Conservation (phyloP, 2,113 vertebrate genomes). For the Baryphthengus martii region DNA sequence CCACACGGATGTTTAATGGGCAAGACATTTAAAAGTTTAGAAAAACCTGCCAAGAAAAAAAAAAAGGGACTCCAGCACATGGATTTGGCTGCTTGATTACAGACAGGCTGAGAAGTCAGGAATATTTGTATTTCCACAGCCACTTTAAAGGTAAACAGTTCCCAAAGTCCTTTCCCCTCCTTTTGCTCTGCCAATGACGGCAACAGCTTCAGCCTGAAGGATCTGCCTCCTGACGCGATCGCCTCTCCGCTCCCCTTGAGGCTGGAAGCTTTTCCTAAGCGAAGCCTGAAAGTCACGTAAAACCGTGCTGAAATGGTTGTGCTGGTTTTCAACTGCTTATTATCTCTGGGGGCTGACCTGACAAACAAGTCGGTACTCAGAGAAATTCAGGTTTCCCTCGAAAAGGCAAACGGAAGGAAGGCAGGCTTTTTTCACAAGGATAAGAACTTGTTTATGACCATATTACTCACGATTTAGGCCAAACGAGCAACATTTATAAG, state of each 20-base stretch:
- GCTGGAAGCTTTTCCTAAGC: conserved; percentile 22
- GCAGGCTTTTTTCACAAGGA: not conserved
- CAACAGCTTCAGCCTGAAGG: not conserved
- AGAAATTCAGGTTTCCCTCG: conserved; percentile 36
- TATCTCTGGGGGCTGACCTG: conserved; percentile 37
- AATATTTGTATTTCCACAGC: conserved; percentile 59
- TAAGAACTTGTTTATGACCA: not conserved
- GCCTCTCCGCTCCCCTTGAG: conserved; percentile 21
- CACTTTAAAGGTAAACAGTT: conserved; percentile 41
- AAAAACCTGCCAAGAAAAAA: not conserved
- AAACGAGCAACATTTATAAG: conserved; percentile 37
- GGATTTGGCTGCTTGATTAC: not conserved
- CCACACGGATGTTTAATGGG: not conserved
- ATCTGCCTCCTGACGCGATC: not conserved
- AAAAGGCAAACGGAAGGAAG: conserved; percentile 21
- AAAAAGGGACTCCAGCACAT: not conserved
- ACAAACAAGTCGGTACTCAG: conserved; percentile 53
- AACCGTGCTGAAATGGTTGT: conserved; percentile 30
- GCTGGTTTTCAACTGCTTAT: conserved; percentile 47
- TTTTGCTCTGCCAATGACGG: not conserved
- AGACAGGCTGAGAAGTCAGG: not conserved
- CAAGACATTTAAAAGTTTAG: not conserved
- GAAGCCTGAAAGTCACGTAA: conserved; percentile 35
- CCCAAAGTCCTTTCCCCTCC: conserved; percentile 29
- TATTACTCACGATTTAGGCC: conserved; percentile 1